Evolutionary conservation across 2,797 vertebrate genomes (phyloP), one percentile per base, ranked within the genome.

Genomic region (Thamnophis elegans): DNA sequence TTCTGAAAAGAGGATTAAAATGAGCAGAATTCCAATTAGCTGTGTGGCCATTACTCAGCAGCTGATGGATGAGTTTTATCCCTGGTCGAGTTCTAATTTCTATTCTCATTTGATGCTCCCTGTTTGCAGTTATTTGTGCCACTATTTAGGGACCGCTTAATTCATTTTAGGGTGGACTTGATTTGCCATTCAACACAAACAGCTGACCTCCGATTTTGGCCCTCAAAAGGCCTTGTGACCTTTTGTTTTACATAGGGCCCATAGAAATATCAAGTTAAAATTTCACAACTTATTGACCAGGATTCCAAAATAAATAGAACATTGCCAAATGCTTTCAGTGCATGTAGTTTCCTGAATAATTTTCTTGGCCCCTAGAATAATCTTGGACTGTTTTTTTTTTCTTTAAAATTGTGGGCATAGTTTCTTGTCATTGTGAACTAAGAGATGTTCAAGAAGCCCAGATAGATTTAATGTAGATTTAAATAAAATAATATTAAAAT

Each of bases 21-120:
- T 65, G 87, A 26, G 25, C 88, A 26, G 85, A 93, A 92, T 94
- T 92, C 91, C 93, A 93, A 95, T 87, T 88, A 92, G 90, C 9
- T 88, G 85, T 2, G 2, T 90, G 68, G 82, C 51, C 89, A 58
- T 93, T 73, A 90, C 20, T 54, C 65, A 86, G 55, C 16, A 78
- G 55, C 58, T 89, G 53, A 73, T 94, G 53, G 55, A 51, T 89
- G 12, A 92, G 86, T 65, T 7, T 62, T 92, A 2, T 91, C 88
- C 25, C 78, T 88, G 91, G 88, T 47, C 12, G 90, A 60, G 88
- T 88, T 54, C 93, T 91, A 90, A 89, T 93, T n/a, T 93, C 60
- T 87, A 47, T 89, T 90, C 88, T 92, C 12, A 93, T 94, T 94
- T 55, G 91, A 53, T 90, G 60, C 51, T 92, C 5, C n/a, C 92